phyloP scores from a whole-genome alignment of 2,113 vertebrate species.

The Xerus inauris region DNA sequence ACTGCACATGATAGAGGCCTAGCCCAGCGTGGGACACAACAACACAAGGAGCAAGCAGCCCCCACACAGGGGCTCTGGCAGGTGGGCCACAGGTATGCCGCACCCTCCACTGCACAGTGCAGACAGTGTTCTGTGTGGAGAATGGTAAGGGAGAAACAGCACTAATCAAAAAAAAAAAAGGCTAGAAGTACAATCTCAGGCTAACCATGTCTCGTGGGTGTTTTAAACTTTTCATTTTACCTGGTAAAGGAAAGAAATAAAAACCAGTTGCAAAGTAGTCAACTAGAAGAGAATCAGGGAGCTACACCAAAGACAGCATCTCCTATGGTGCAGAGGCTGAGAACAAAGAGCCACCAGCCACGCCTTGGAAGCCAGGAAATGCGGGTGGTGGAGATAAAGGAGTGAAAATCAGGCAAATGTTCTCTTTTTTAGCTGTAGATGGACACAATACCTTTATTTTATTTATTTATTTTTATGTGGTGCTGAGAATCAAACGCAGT shows the following conservation, averaged over 20 bases:
- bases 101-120: too few relatives aligned
- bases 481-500: too few relatives aligned
- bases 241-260: not conserved
- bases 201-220: not conserved
- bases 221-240: not conserved
- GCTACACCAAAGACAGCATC: too few relatives aligned
- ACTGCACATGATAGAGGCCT: not conserved
- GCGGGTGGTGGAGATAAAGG: not conserved
- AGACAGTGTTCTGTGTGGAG: not conserved
- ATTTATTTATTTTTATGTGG: too few relatives aligned
- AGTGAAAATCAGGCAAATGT: not conserved
- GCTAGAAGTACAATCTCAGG: not conserved
- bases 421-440: not conserved
- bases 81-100: fast-evolving
- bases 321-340: not conserved
- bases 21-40: not conserved
- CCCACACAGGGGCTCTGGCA: not conserved
- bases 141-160: not conserved
- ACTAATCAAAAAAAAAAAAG: not conserved
- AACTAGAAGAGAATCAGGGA: not conserved
- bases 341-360: not conserved
- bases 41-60: fast-evolving
- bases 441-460: too few relatives aligned
- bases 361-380: not conserved
- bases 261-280: not conserved